Conservation (phyloP, 2,888 invertebrate genomes). For the Eupithecia tripunctaria region DNA sequence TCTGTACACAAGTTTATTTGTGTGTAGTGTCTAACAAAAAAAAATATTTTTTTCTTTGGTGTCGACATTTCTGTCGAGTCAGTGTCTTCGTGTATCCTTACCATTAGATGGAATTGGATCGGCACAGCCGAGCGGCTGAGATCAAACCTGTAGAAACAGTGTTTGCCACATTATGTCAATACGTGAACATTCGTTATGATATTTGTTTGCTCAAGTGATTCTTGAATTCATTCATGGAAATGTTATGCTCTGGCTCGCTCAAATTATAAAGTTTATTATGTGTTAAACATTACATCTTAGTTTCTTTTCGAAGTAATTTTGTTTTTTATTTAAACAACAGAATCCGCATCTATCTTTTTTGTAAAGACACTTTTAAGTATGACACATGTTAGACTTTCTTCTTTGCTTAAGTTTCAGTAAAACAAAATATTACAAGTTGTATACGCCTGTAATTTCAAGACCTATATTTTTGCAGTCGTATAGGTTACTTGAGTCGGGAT, state of each 20-base stretch:
- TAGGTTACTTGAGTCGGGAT: background rate
- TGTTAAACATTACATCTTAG: background rate
- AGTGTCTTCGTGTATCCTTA: too few relatives aligned
- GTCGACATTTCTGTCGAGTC: too few relatives aligned
- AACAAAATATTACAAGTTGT: too few relatives aligned
- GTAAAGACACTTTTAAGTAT: too few relatives aligned
- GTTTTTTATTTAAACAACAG: too few relatives aligned
- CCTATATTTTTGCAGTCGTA: background rate
- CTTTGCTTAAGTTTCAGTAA: background rate
- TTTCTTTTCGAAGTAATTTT: background rate
- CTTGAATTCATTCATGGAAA: slow-evolving; percentile 49
- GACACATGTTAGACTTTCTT: too few relatives aligned
- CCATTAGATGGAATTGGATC: slow-evolving; percentile 40
- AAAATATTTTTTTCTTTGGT: too few relatives aligned
- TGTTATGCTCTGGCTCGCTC: slow-evolving; percentile 28
- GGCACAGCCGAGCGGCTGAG: slow-evolving; percentile 36
- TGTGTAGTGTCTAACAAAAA: too few relatives aligned
- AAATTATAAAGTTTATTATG: background rate
- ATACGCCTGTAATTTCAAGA: too few relatives aligned
- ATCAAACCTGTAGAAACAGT: slow-evolving; percentile 59
- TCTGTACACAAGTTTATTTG: too few relatives aligned
- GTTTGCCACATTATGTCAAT: slow-evolving; percentile 67
- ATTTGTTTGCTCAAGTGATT: slow-evolving; percentile 71
- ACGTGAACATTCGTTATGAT: slow-evolving; percentile 64
- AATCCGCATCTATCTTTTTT: too few relatives aligned